Evolutionary conservation across 2,113 vertebrate species (phyloP), one percentile per base, ranked within the genome.

Genomic region (Vulpes vulpes): DNA sequence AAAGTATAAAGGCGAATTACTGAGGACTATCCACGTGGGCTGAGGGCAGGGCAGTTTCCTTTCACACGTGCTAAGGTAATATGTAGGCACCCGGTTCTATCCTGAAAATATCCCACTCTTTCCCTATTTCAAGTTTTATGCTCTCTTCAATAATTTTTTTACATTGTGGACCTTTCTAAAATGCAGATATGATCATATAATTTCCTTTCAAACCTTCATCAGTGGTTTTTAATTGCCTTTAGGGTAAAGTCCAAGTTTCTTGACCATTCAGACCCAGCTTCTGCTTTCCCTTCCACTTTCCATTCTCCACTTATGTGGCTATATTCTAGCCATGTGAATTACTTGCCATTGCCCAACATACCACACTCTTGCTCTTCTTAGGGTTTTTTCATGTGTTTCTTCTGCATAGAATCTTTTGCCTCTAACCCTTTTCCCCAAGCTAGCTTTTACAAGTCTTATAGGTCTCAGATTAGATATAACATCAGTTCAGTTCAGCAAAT

Each of bases 201-300:
- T 97, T 92, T 95, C 30, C 55, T 82, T 89, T 81, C 17, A 27
- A 94, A 97, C 80, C 60, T 60, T 49, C 55, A 71, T 62, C 43
- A 35, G 2, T 91, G 22, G 12, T 89, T 95, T 91, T 32, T 51
- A 51, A 81, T n/a, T 95, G 35, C 78, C 55, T 67, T 95, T 78
- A 90, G 60, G 55, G 79, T 83, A 74, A 98, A 97, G 62, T 88
- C 67, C 74, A 96, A 76, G 30, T 81, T 91, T 65, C 49, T 76
- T 92, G 53, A 65, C 12, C 32, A 79, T 90, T 92, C 80, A 53
- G 20, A 78, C 43, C 32, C 69, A 60, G 38, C 57, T 51, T 88
- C n/a, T 32, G 30, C 43, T 87, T 86, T 55, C 55, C 22, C 16
- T 97, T 94, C 32, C 89, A 78, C 35, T 85, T 76, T 90, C 49